Base-by-base conservation (phyloP, 64 coral and sea anemone species). In the Porites lutea region DNA sequence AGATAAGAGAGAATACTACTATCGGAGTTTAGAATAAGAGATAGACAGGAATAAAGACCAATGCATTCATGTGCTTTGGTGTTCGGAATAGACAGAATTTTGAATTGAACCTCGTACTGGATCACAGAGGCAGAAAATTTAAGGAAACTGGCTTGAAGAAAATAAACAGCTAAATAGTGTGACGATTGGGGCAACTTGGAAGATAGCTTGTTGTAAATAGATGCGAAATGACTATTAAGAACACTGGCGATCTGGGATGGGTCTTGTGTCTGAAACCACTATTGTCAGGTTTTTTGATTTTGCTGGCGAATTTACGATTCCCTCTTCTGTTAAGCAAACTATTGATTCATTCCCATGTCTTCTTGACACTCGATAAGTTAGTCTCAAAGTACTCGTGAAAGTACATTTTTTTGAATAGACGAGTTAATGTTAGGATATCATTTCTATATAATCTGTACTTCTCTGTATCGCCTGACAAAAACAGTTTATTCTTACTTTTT, bases 261-360 rank as follows among this genome's bases (percentile, higher is more conserved):
- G 18, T 65, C 52, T 65, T 65, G 62, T 65, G 62, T n/a, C n/a
- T 65, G 10, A 65, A 13, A 65, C 62, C 62, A 65, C 12, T 65
- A 19, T 65, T 65, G 16, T 65, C 62, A 14, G 62, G 62, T 65
- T 65, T 19, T 19, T 65, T 15, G 62, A 65, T 13, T 65, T 65
- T 65, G 18, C 18, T 19, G 62, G 11, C 18, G 12, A 14, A 65
- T 65, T 65, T 73, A 23, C 49, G 13, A 74, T 88, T 88, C 86
- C 59, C 37, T 59, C 51, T 59, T 50, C 66, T 87, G 16, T 71
- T 87, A 4, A 72, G 69, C n/a, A 87, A 23, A 8, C 15, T 87
- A 14, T 87, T 74, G 6, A 87, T 87, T 13, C 84, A 48, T 72
- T 87, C 84, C 84, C 84, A 87, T 11, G 84, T 72, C 55, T 52